These are phyloP conservation scores for Drosophila santomea DNA, from an alignment of 1,140 invertebrate genomes.

Conservation along the genomic window DNA sequence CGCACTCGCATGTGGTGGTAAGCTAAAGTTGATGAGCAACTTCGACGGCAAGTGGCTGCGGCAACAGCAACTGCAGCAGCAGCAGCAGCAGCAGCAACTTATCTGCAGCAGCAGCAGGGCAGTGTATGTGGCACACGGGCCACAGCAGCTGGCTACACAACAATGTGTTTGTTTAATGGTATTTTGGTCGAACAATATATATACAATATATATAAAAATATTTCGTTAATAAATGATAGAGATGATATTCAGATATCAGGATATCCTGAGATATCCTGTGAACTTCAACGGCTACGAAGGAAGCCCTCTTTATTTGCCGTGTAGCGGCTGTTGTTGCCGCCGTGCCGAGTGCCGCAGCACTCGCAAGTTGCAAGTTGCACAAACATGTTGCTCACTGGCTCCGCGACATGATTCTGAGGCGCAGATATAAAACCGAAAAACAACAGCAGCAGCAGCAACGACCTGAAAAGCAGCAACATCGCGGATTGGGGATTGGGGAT, in stretches of 20 bases:
- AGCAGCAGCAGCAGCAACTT: slow-evolving; percentile 39
- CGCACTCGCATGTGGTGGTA: slow-evolving; percentile 57
- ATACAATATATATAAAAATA: no score
- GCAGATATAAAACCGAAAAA: slow-evolving; percentile 75
- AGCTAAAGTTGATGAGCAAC: slow-evolving; percentile 77
- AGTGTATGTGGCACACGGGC: slow-evolving; percentile 64
- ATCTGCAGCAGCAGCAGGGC: slow-evolving; percentile 63
- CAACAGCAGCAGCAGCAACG: slow-evolving; percentile 36
- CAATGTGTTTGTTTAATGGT: neutral
- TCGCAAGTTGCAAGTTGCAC: slow-evolving; percentile 74
- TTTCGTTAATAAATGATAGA: no score
- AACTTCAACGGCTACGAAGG: neutral
- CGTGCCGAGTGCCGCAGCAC: slow-evolving; percentile 71
- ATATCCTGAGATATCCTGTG: no score
- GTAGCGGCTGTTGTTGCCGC: slow-evolving; percentile 18
- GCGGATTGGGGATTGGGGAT: slow-evolving; percentile 34
- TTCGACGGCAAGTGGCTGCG: slow-evolving; percentile 72
- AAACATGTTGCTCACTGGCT: slow-evolving; percentile 82
- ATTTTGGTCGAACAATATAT: neutral
- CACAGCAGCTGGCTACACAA: slow-evolving; percentile 48
- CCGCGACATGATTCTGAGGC: slow-evolving; percentile 80
- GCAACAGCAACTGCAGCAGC: slow-evolving; percentile 29
- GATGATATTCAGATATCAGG: no score
- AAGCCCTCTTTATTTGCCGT: neutral
- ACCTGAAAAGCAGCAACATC: slow-evolving; percentile 32